Percentiles rank a stretch among this genome's conserved stretches.
Conservation (phyloP, 2,797 vertebrate genomes). For the Danio jaintianensis region DNA sequence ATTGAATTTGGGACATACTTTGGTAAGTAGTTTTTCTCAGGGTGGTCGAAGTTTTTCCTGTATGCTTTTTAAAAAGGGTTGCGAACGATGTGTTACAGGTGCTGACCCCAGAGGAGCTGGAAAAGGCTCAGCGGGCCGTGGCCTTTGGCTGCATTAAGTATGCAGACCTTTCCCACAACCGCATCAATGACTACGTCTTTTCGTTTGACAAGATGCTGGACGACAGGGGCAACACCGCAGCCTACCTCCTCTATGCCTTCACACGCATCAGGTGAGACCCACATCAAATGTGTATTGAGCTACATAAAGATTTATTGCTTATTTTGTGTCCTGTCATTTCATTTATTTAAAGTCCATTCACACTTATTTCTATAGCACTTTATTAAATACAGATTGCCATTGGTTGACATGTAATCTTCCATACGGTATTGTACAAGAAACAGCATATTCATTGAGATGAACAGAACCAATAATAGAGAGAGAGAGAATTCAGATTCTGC, state of each 20-base stretch:
- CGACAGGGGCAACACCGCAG: constrained; percentile 95
- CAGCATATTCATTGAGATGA: no score
- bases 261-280: constrained; percentile 90
- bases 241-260: constrained; percentile 94
- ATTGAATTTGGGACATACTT: no score
- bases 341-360: no score
- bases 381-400: no score
- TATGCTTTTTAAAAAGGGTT: no score
- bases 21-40: no score
- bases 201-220: constrained; percentile 99
- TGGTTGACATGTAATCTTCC: no score
- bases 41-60: no score
- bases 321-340: no score
- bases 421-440: no score
- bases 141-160: constrained; percentile 97
- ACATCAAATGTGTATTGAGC: not conserved
- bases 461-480: no score
- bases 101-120: constrained; percentile 86
- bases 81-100: constrained; percentile 82
- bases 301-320: not conserved
- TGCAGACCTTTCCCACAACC: constrained; percentile 95
- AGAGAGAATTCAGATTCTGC: no score
- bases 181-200: constrained; percentile 96
- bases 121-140: constrained; percentile 87
- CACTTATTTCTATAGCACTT: not conserved